Conservation (phyloP, 1,140 invertebrate genomes). For the Cherax destructor region DNA sequence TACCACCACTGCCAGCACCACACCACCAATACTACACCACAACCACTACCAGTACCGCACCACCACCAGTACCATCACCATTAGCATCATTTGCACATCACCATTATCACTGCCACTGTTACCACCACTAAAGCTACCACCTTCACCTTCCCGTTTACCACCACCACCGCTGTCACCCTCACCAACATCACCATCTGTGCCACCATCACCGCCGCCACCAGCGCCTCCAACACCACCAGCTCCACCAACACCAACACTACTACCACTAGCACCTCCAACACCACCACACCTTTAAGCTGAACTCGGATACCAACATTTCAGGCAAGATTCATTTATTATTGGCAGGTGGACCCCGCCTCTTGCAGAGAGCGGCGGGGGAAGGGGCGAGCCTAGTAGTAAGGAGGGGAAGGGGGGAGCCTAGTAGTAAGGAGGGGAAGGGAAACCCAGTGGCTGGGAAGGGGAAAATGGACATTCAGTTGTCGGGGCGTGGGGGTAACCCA, state of each 20-base stretch:
- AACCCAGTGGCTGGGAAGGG: no score
- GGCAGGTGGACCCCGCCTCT: background rate
- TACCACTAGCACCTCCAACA: background rate
- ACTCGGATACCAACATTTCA: background rate
- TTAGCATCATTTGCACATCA: background rate
- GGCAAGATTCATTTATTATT: conserved; percentile 7
- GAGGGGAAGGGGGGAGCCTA: background rate
- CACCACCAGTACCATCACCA: background rate
- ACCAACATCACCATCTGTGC: no score
- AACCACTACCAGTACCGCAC: background rate
- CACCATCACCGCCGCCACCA: background rate
- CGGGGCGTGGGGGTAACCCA: no score
- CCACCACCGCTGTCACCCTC: no score
- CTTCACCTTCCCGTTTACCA: background rate
- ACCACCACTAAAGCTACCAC: background rate
- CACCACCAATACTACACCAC: background rate
- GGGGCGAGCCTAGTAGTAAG: background rate
- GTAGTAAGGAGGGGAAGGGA: background rate
- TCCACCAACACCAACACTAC: background rate
- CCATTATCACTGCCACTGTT: background rate
- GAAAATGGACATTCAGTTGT: no score
- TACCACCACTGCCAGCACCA: background rate
- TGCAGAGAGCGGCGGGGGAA: no score
- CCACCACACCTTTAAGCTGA: background rate
- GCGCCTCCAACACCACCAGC: background rate